Percentiles rank a stretch among this genome's conserved stretches.
Conservation (phyloP, 2,888 invertebrate genomes). For the Hirudinaria manillensis region DNA sequence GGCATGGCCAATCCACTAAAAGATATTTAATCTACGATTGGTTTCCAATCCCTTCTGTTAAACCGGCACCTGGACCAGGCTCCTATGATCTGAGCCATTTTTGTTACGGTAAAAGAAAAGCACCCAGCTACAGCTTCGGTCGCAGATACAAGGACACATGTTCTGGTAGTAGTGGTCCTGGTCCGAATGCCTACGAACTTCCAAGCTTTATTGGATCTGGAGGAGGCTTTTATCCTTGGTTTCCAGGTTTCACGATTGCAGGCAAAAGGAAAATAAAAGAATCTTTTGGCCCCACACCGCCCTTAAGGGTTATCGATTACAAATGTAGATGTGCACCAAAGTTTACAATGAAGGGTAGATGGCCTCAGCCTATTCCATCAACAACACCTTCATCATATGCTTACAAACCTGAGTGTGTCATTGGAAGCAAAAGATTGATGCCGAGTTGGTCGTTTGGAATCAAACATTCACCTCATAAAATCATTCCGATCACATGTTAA, state of each 20-base stretch:
- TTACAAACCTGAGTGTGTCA: slow-evolving; percentile 12
- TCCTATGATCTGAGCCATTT: too few relatives aligned
- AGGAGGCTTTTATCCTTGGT: background rate
- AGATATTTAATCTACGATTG: too few relatives aligned
- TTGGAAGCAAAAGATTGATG: background rate
- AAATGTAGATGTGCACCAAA: slow-evolving; percentile 1
- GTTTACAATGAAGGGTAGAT: background rate
- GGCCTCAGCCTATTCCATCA: background rate
- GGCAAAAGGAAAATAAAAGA: background rate
- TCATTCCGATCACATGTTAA: too few relatives aligned
- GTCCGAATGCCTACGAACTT: background rate
- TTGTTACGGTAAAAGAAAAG: too few relatives aligned
- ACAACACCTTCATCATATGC: background rate
- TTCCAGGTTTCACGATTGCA: slow-evolving; percentile 11
- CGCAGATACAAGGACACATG: too few relatives aligned
- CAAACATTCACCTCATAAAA: slow-evolving; percentile 1
- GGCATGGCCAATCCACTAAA: too few relatives aligned
- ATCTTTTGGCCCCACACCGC: background rate
- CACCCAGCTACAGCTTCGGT: too few relatives aligned
- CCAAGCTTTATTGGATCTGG: background rate
- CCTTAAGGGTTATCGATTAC: background rate
- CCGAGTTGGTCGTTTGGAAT: background rate
- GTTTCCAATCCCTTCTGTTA: too few relatives aligned
- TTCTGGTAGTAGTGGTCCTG: background rate
- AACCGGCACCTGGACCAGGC: too few relatives aligned